phyloP scores from a whole-genome alignment of 2,113 vertebrate genomes.

The Forbesichthys papilliferus region DNA sequence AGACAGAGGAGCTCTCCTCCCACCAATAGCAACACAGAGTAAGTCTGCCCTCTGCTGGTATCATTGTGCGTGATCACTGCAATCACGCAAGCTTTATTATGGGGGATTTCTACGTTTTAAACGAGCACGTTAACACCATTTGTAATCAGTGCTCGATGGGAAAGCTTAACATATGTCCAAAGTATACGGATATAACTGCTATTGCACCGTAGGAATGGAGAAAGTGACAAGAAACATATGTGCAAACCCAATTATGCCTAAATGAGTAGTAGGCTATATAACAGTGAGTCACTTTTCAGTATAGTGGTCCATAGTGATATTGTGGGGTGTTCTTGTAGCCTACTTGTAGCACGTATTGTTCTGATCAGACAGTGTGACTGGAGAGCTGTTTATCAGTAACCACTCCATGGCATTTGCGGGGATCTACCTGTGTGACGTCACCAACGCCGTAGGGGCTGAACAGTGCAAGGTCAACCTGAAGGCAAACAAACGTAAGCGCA shows the following conservation, averaged over 20 bases:
- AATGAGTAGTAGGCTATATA: no score
- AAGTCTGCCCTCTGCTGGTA: slow-evolving; percentile 72
- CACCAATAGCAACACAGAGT: slow-evolving; percentile 64
- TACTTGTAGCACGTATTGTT: background rate
- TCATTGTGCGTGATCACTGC: slow-evolving; percentile 43
- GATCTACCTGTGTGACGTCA: slow-evolving; percentile 83
- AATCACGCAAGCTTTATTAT: background rate
- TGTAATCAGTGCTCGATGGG: no score
- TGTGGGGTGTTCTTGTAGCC: no score
- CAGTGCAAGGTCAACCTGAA: slow-evolving; percentile 76
- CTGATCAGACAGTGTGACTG: slow-evolving; percentile 66
- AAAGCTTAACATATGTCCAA: no score
- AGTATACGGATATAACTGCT: no score
- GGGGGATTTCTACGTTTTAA: background rate
- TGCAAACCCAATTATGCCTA: background rate
- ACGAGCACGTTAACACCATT: no score
- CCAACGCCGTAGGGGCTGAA: slow-evolving; percentile 81
- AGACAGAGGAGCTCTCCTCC: slow-evolving; percentile 48
- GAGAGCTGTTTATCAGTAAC: slow-evolving; percentile 80
- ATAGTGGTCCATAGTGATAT: no score
- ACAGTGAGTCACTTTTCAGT: no score
- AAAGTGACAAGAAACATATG: no score
- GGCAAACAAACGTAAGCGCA: slow-evolving; percentile 60
- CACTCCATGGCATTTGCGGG: slow-evolving; percentile 73
- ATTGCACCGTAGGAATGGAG: no score